phyloP scores from a whole-genome alignment of 2,797 vertebrate genomes.

The Tympanoctomys barrerae region DNA sequence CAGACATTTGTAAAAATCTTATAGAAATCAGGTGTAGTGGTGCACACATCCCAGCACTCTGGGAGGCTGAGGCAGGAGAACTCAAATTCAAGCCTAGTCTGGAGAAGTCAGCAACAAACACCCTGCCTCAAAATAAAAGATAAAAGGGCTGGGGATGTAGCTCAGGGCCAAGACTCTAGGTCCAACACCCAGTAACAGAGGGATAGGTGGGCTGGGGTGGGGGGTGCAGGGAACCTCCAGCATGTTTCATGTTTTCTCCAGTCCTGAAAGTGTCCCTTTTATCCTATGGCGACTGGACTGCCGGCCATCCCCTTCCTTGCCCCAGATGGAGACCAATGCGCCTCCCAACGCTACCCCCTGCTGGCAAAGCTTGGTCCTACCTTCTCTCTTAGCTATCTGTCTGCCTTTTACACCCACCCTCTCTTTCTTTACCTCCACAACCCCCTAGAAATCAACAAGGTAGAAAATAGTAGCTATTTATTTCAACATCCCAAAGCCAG shows the following conservation, averaged over 20 bases:
- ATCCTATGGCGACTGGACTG: not conserved
- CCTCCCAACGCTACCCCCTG: not conserved
- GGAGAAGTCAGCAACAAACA: not conserved
- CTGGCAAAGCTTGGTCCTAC: not conserved
- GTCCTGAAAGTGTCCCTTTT: not conserved
- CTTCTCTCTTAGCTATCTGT: not conserved
- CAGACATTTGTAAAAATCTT: not conserved
- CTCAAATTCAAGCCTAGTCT: not conserved
- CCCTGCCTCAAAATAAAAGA: not conserved
- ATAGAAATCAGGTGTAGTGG: not conserved
- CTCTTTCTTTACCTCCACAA: not conserved
- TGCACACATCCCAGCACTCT: not conserved
- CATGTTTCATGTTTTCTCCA: not conserved
- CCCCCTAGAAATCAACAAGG: not conserved
- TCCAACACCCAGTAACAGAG: not conserved
- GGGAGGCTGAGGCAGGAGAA: not conserved
- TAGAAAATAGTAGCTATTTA: not conserved
- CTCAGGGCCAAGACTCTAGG: not conserved
- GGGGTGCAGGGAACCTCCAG: not conserved
- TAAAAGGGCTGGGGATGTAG: not conserved
- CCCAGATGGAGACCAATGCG: not conserved
- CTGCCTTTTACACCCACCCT: not conserved
- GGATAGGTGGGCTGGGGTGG: not conserved
- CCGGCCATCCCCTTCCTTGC: not conserved
- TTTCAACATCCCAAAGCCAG: conserved; percentile 1